Base-by-base conservation (phyloP, 2,113 vertebrate species). In the Climacteris rufus region DNA sequence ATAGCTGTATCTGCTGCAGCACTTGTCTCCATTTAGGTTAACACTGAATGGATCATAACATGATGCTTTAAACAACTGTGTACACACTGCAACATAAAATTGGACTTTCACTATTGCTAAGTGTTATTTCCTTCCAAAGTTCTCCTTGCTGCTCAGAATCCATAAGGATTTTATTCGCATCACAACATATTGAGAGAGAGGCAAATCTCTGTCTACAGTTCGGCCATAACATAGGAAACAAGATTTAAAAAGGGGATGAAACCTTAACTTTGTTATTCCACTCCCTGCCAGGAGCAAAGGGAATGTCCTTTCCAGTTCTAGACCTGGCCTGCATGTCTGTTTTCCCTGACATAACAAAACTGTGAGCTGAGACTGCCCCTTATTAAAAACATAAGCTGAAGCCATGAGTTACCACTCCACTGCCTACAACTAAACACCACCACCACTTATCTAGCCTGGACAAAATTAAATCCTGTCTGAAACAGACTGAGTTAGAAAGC, bases 401-500 rank as follows among this genome's bases (percentile, higher is more conserved):
- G 50, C 35, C 42, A 54, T 14, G 42, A 66, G 80, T 40, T 72
- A 57, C 24, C 31, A 85, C 28, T 83, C 31, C 44, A 40, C 45
- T 61, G 63, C 66, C 87, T 83, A 60, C 37, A 91, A 28, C 47
- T 83, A 56, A 90, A 65, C 42, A 83, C 9, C 71, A 95, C 16
- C 59, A 78, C 54, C 44, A 14, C 68, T 61, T 65, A 88, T 4
- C 87, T 74, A 61, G 45, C 56, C 90, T 88, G 91, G 60, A 74
- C 50, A 94, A 80, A 94, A 93, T 77, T 92, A 94, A 91, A 91
- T 47, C 42, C 54, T 74, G 74, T 57, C 84, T 76, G 74, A 82
- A 76, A 65, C 15, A 85, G 31, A 13, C 40, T 19, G 28, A 79
- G 69, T 70, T 56, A 72, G 78, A 90, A 96, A 93, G 28, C 87